Percentiles rank a stretch among this genome's conserved stretches.
Evolutionary conservation across 2,113 vertebrate species (phyloP).

Genomic region (human (Homo sapiens)): DNA sequence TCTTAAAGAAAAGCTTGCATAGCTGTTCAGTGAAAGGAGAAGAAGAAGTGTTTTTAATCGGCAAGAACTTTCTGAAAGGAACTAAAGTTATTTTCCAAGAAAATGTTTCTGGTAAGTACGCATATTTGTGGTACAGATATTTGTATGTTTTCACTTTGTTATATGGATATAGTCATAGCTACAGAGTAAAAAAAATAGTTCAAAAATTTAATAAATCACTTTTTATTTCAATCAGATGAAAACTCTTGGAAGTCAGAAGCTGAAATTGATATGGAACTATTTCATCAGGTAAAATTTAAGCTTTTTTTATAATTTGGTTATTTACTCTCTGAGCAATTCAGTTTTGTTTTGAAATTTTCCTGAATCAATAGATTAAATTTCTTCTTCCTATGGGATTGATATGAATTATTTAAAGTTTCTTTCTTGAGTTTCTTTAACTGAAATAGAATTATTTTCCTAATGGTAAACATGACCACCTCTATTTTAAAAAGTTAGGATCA

Average conservation of each 20-base stretch:
- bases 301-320: conserved; percentile 54
- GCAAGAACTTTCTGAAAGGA: conserved; percentile 99
- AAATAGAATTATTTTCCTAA: conserved; percentile 24
- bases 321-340: conserved; percentile 41
- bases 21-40: conserved; percentile 95
- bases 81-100: conserved; percentile 99
- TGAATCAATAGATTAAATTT: conserved; percentile 36
- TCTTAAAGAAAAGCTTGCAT: conserved; percentile 98
- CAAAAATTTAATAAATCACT: conserved; percentile 42
- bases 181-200: background rate
- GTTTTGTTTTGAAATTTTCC: conserved; percentile 44
- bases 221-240: conserved; percentile 90
- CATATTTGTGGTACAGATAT: background rate
- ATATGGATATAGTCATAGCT: background rate
- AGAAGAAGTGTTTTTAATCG: conserved; percentile 97
- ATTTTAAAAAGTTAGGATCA: conserved; percentile 10
- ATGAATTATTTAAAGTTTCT: conserved; percentile 40
- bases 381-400: conserved; percentile 12
- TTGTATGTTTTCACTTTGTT: conserved; percentile 55
- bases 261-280: conserved; percentile 99
- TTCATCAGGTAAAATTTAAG: conserved; percentile 95
- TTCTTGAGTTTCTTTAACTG: conserved; percentile 44
- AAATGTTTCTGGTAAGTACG: conserved; percentile 91
- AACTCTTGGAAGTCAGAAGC: conserved; percentile 97
- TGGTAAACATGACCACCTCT: background rate